phyloP scores from a whole-genome alignment of 2,797 vertebrate genomes.

The Microhierax caerulescens region DNA sequence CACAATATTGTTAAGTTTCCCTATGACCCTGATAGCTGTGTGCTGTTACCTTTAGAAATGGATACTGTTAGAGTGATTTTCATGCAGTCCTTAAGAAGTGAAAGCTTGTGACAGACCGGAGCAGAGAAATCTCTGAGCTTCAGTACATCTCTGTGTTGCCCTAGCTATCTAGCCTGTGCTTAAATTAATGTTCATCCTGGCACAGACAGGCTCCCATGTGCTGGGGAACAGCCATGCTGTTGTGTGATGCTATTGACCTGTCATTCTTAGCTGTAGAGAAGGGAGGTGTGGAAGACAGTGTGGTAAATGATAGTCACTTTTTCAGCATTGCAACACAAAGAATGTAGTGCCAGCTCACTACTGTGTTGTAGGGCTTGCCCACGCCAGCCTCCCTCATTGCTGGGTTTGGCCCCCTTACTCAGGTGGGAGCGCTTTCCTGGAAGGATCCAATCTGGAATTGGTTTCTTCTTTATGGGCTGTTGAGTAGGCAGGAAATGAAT shows the following conservation, averaged over 20 bases:
- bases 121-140: neutral
- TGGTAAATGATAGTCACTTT: neutral
- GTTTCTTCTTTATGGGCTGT: constrained; percentile 24
- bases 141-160: neutral
- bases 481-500: constrained; percentile 43
- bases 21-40: neutral
- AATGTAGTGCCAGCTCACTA: neutral
- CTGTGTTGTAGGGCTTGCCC: neutral
- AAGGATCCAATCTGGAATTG: neutral
- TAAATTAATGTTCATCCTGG: neutral
- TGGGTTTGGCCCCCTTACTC: neutral
- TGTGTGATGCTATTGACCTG: neutral
- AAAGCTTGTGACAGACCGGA: neutral
- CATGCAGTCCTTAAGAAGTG: neutral
- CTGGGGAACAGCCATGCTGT: neutral
- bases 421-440: neutral
- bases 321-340: neutral
- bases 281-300: neutral
- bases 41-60: neutral
- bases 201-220: neutral
- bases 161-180: neutral
- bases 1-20: neutral
- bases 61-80: neutral
- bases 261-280: neutral
- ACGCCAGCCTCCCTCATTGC: neutral